Conservation (phyloP, 2,888 invertebrate genomes). For the Andrena bicolor region DNA sequence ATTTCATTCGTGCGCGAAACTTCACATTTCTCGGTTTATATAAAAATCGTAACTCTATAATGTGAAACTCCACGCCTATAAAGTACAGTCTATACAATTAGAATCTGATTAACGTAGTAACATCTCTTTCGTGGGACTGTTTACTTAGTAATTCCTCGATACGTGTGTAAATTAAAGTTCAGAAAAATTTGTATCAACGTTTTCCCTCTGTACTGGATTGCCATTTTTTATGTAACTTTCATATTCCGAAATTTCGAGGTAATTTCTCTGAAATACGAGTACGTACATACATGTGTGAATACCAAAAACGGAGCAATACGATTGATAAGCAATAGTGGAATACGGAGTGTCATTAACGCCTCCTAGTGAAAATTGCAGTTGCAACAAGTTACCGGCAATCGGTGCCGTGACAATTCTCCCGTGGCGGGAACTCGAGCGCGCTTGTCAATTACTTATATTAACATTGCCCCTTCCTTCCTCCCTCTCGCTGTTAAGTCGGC, state of each 20-base stretch:
- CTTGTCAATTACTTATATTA: conserved; percentile 44
- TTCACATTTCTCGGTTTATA: not conserved
- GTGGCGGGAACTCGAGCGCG: conserved; percentile 48
- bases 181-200: not conserved
- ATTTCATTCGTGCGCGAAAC: not conserved
- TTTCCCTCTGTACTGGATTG: not conserved
- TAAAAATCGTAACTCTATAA: not conserved
- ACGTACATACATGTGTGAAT: not conserved
- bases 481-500: conserved; percentile 5
- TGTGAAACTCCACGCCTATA: not conserved
- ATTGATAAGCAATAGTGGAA: not conserved
- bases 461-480: conserved; percentile 28
- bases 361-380: conserved; percentile 42
- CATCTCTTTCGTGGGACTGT: not conserved
- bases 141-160: not conserved
- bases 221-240: not conserved
- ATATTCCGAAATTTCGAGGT: too few species aligned
- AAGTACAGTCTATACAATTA: not conserved
- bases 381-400: conserved; percentile 58
- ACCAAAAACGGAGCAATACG: not conserved
- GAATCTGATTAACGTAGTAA: not conserved
- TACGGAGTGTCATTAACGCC: conserved; percentile 37
- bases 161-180: not conserved
- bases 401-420: conserved; percentile 47
- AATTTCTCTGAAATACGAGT: not conserved